Percentiles rank a stretch among this genome's conserved stretches.
These are phyloP conservation scores for Lasioglossum baleicum DNA, from an alignment of 1,140 invertebrate species.

Conservation along the genomic window DNA sequence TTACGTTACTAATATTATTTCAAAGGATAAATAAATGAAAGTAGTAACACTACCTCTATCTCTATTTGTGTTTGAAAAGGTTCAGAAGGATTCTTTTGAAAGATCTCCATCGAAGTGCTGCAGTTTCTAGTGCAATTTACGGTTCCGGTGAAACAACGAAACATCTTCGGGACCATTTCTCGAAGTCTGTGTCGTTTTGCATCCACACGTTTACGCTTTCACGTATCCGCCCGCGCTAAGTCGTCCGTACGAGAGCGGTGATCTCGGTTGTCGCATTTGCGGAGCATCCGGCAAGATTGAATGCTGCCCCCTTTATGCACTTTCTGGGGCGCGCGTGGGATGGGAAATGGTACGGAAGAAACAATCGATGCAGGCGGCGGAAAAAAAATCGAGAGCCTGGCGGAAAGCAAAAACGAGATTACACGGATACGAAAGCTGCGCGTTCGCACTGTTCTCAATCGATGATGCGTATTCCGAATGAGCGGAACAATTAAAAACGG, in stretches of 20 bases:
- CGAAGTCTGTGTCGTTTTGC: background rate
- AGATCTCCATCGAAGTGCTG: too few relatives aligned
- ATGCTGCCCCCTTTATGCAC: constrained; percentile 17
- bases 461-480: background rate
- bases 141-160: too few relatives aligned
- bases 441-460: background rate
- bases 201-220: background rate
- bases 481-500: constrained; percentile 11
- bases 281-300: constrained; percentile 28
- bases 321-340: background rate
- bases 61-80: too few relatives aligned
- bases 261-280: background rate
- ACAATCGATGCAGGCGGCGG: constrained; percentile 6
- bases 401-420: constrained; percentile 6
- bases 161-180: background rate
- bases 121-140: too few relatives aligned
- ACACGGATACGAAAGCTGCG: background rate
- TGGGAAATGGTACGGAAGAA: constrained; percentile 24
- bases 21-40: too few relatives aligned
- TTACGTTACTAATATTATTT: too few relatives aligned
- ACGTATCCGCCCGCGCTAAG: background rate
- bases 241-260: constrained; percentile 14
- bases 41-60: too few relatives aligned
- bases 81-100: too few relatives aligned
- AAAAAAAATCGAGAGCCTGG: too few relatives aligned